Evolutionary conservation across 2,113 vertebrate genomes (phyloP).

Genomic region (Pavo muticus): DNA sequence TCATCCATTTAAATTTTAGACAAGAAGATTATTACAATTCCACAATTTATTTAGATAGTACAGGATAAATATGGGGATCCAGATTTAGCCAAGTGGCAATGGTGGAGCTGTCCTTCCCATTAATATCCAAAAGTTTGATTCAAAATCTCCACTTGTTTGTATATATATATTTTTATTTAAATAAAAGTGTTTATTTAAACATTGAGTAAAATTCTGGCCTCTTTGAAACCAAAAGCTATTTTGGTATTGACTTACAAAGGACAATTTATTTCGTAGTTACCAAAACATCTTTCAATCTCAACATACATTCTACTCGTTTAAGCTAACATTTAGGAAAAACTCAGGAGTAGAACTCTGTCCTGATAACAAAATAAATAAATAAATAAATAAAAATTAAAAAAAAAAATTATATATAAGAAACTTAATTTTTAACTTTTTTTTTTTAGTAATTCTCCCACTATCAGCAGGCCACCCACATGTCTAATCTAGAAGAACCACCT

Average conservation of each 20-base stretch:
- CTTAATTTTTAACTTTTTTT: neutral
- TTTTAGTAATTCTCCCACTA: neutral
- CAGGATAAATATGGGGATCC: neutral
- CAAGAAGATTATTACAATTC: neutral
- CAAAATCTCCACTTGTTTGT: neutral
- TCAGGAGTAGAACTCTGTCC: neutral
- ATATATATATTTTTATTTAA: neutral
- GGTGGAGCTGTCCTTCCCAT: neutral
- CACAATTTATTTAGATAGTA: neutral
- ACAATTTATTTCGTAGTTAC: neutral
- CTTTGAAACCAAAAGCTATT: neutral
- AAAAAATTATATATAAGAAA: neutral
- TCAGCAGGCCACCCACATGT: conserved; percentile 63
- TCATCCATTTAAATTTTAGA: neutral
- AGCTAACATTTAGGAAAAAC: neutral
- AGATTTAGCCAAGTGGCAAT: neutral
- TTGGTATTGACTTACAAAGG: neutral
- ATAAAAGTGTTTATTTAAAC: neutral
- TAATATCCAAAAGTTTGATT: neutral
- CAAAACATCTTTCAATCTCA: neutral
- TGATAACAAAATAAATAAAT: neutral
- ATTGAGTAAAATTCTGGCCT: neutral
- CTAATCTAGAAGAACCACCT: conserved; percentile 48
- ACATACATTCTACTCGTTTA: neutral
- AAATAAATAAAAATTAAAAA: neutral